These are phyloP conservation scores for Amphiprion percula DNA, from an alignment of 2,113 vertebrate species.

Conservation along the genomic window DNA sequence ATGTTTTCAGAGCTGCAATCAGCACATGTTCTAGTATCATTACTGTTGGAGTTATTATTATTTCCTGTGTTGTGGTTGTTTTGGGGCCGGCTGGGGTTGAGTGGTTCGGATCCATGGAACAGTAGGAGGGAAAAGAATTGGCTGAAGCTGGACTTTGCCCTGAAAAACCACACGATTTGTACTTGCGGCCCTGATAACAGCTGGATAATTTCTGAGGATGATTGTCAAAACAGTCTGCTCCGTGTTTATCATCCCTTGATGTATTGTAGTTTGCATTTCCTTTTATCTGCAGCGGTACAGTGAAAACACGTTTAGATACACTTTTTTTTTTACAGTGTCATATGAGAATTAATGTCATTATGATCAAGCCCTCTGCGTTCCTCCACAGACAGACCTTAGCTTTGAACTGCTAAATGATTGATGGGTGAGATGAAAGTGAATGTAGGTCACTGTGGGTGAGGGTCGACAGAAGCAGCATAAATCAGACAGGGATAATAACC, in stretches of 20 bases:
- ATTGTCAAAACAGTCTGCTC: conserved; percentile 31
- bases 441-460: conserved; percentile 77
- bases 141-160: conserved; percentile 23
- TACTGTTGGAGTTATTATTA: conserved; percentile 29
- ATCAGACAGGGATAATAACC: conserved; percentile 74
- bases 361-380: conserved; percentile 63
- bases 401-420: conserved; percentile 81
- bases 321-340: conserved; percentile 37
- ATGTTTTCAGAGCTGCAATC: conserved; percentile 12
- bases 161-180: conserved; percentile 36
- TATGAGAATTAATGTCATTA: conserved; percentile 67
- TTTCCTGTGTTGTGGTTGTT: conserved; percentile 33
- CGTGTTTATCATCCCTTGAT: conserved; percentile 15
- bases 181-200: conserved; percentile 20
- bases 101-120: conserved; percentile 21
- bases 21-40: conserved; percentile 45
- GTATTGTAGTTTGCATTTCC: conserved; percentile 26
- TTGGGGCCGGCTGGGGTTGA: conserved; percentile 22
- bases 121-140: conserved; percentile 23
- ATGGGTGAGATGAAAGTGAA: conserved; percentile 79
- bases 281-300: conserved; percentile 15
- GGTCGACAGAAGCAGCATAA: conserved; percentile 70
- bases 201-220: conserved; percentile 30
- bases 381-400: conserved; percentile 67
- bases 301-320: conserved; percentile 22